Evolutionary conservation across 2,113 vertebrate species (phyloP).

Genomic region (Pleuronectes platessa): DNA sequence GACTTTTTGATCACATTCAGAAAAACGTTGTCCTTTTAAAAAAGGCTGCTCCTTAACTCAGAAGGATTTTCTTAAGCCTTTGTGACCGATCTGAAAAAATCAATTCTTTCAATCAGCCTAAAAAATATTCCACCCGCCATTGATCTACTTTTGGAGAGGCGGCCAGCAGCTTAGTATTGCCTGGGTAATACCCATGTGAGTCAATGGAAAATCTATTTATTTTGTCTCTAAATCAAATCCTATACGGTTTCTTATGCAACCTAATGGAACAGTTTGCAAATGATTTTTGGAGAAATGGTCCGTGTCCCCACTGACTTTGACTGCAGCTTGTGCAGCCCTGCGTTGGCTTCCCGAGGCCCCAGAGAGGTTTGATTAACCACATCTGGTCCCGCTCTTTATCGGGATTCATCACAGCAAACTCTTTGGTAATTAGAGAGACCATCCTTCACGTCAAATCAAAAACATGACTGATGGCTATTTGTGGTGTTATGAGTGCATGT

Average conservation of each 20-base stretch:
- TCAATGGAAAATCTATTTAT: conserved; percentile 38
- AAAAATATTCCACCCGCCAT: neutral
- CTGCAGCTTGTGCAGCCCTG: conserved; percentile 25
- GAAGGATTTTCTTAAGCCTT: conserved; percentile 9
- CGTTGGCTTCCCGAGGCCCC: conserved; percentile 24
- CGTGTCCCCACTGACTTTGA: conserved; percentile 59
- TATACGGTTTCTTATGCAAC: conserved; percentile 10
- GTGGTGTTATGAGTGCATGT: conserved; percentile 56
- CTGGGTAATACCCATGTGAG: neutral
- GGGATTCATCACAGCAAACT: conserved; percentile 66
- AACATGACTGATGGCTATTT: conserved; percentile 75
- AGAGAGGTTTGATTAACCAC: conserved; percentile 62
- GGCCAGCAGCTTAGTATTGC: conserved; percentile 14
- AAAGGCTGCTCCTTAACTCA: conserved; percentile 5
- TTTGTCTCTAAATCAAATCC: conserved; percentile 24
- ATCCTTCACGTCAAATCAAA: conserved; percentile 73
- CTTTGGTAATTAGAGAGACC: conserved; percentile 67
- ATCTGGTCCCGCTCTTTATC: conserved; percentile 65
- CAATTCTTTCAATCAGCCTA: neutral
- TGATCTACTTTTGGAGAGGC: conserved; percentile 19
- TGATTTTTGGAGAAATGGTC: conserved; percentile 49
- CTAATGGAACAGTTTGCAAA: conserved; percentile 43
- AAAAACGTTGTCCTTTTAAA: neutral
- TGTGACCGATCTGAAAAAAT: conserved; percentile 10
- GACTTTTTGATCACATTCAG: conserved; percentile 2